Evolutionary conservation across 2,797 vertebrate genomes (phyloP).

Genomic region (Chelon labrosus): DNA sequence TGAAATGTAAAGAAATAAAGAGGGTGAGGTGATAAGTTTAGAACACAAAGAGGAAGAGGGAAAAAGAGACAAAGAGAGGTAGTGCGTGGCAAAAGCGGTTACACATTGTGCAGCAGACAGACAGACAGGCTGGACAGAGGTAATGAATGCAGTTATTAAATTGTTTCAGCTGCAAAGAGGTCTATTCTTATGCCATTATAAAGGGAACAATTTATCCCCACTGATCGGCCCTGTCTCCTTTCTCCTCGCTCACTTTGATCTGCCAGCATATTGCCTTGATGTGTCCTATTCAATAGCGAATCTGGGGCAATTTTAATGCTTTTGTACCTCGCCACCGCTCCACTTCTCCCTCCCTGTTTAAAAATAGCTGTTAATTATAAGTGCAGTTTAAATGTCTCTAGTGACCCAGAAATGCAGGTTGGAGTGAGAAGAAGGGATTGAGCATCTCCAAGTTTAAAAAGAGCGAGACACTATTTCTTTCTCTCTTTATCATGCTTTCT

Average conservation of each 20-base stretch:
- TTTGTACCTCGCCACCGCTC: slow-evolving; percentile 99
- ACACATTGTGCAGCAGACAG: slow-evolving; percentile 75
- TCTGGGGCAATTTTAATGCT: slow-evolving; percentile 99
- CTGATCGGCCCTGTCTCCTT: slow-evolving; percentile 97
- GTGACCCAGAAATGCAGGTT: slow-evolving; percentile 99
- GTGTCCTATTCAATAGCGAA: slow-evolving; percentile 99
- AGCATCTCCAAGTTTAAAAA: slow-evolving; percentile 90
- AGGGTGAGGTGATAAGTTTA: slow-evolving; percentile 69
- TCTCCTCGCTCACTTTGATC: slow-evolving; percentile 99
- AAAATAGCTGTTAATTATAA: slow-evolving; percentile 99
- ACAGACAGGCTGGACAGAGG: slow-evolving; percentile 90
- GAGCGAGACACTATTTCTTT: slow-evolving; percentile 79
- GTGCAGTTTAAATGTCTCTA: slow-evolving; percentile 99
- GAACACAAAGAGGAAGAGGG: slow-evolving; percentile 82
- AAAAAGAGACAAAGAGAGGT: slow-evolving; percentile 82
- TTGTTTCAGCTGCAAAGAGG: slow-evolving; percentile 99
- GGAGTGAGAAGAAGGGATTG: slow-evolving; percentile 92
- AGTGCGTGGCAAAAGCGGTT: slow-evolving; percentile 58
- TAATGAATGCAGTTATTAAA: slow-evolving; percentile 99
- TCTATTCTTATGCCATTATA: slow-evolving; percentile 99
- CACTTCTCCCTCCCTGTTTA: slow-evolving; percentile 99
- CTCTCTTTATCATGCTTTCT: slow-evolving; percentile 75
- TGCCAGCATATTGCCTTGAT: slow-evolving; percentile 99
- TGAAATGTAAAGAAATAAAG: slow-evolving; percentile 49
- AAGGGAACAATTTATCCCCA: slow-evolving; percentile 99